Evolutionary conservation across 2,888 invertebrate genomes (phyloP).

Genomic region (Synergus japonicus): DNA sequence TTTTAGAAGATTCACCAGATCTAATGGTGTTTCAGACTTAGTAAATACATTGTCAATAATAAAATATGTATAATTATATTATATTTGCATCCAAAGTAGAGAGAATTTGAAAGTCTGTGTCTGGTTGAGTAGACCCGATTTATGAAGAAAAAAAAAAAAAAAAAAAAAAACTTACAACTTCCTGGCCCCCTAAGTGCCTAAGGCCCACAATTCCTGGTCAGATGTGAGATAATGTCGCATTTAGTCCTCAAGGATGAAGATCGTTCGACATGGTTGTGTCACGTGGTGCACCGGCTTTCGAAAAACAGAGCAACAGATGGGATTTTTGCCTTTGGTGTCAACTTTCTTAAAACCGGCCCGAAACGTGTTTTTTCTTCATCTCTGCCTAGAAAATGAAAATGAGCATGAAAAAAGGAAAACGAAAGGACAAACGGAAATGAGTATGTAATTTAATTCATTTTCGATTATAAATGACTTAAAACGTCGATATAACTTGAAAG

Average conservation of each 20-base stretch:
- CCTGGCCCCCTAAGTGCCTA: background rate
- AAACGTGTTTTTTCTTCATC: conserved; percentile 7
- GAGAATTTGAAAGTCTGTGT: background rate
- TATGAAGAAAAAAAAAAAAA: background rate
- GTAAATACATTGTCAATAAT: too few relatives aligned
- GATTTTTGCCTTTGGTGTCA: conserved; percentile 36
- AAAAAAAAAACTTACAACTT: background rate
- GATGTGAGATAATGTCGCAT: conserved; percentile 25
- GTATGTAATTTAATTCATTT: background rate
- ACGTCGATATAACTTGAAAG: too few relatives aligned
- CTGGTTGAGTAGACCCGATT: background rate
- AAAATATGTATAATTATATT: too few relatives aligned
- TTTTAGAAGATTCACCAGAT: too few relatives aligned
- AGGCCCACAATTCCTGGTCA: background rate
- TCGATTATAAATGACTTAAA: background rate
- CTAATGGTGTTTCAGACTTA: too few relatives aligned
- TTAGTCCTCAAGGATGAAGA: conserved; percentile 22
- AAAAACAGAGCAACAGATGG: conserved; percentile 41
- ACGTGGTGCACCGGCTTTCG: conserved; percentile 40
- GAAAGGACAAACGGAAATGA: background rate
- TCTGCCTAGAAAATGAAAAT: conserved; percentile 15
- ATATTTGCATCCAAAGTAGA: background rate
- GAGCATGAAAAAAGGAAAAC: conserved; percentile 28
- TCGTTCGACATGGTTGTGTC: conserved; percentile 16
- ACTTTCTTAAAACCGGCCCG: conserved; percentile 20